Evolutionary conservation across 2,113 vertebrate species (phyloP), one percentile per base, ranked within the genome.

Genomic region (Heterotis niloticus): DNA sequence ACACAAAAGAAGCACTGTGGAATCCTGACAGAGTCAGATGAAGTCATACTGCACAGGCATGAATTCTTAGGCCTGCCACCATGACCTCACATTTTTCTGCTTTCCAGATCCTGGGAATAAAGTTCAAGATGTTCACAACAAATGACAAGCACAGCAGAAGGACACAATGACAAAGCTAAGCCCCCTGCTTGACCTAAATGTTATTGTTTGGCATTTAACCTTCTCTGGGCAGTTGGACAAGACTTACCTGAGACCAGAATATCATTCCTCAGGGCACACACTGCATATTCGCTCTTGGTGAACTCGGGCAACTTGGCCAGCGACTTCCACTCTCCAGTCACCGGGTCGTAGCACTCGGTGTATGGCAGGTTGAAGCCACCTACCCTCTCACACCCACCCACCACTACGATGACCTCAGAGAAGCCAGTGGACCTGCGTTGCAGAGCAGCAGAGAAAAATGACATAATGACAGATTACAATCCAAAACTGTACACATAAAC

Each of bases 341-440:
- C 94, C 4, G 98, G 98, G 83, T 99, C 97, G 26, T 97, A 99
- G 89, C 97, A 99, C 84, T 99, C 98, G 0, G 95, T 99, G 77
- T 99, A 98, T 0, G 98, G 98, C 83, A 99, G 90, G 88, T 98
- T 99, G 91, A 99, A 99, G 34, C 96, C 96, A 62, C 98, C 98
- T 14, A 96, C 90, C 81, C 98, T 91, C 88, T 99, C 98, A 87
- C 98, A 98, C 79, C 98, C 98, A 79, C 98, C 98, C 20, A 99
- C 96, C 68, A 99, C 96, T 84, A 99, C 96, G 76, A 99, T 98
- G 82, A 99, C 97, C 88, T 99, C 97, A 18, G 96, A 96, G 89
- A 91, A 99, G 77, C 98, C 97, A 18, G 98, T 99, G 4, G 97
- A 99, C 89, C 98, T 99, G 89, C 17, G 71, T 23, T 54, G 57